Evolutionary conservation across 2,888 invertebrate genomes (phyloP).

Genomic region (Protonemura montana): DNA sequence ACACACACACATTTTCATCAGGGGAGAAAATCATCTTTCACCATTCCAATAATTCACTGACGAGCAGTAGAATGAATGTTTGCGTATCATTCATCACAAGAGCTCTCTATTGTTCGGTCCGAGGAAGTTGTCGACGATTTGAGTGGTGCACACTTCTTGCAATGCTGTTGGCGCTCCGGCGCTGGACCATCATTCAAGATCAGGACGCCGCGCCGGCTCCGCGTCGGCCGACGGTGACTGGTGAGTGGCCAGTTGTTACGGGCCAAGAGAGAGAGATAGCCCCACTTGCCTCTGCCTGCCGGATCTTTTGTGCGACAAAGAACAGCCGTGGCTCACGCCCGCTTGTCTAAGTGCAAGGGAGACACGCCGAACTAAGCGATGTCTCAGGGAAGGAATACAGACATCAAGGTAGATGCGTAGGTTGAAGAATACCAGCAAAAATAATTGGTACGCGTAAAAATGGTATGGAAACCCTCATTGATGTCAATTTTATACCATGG

Average conservation of each 20-base stretch:
- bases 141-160: background rate
- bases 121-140: conserved; percentile 12
- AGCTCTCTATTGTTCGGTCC: background rate
- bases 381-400: background rate
- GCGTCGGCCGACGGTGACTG: background rate
- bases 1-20: background rate
- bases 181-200: conserved; percentile 4
- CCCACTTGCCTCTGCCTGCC: background rate
- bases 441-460: background rate
- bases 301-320: background rate
- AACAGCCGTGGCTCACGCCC: background rate
- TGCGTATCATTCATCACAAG: background rate
- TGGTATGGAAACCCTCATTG: background rate
- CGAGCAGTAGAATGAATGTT: background rate
- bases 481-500: background rate
- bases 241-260: background rate
- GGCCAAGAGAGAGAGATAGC: background rate
- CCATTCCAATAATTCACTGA: background rate
- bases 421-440: background rate
- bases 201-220: background rate
- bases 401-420: too few species aligned
- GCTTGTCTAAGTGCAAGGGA: conserved; percentile 5
- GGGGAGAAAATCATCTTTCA: conserved; percentile 2
- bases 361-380: background rate
- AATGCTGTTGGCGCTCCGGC: background rate